Percentiles rank a stretch among this genome's conserved stretches.
Conservation (phyloP, 2,888 invertebrate genomes). For the Ferdinandea cuprea region DNA sequence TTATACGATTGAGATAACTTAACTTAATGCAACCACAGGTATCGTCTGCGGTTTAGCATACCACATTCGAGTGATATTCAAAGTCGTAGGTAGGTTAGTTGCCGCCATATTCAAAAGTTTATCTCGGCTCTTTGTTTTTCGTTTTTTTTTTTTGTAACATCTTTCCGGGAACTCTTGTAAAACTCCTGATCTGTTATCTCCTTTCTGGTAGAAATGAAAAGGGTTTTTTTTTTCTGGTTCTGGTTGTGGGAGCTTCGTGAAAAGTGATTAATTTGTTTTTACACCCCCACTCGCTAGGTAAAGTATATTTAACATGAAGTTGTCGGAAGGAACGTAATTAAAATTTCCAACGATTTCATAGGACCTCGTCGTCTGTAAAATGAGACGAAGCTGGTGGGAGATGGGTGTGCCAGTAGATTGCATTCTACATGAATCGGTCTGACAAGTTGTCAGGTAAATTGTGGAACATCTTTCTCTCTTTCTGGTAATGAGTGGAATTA, state of each 20-base stretch:
- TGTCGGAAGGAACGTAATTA: slow-evolving; percentile 42
- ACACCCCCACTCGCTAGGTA: slow-evolving; percentile 17
- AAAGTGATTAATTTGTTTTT: slow-evolving; percentile 49
- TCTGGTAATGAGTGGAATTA: slow-evolving; percentile 38
- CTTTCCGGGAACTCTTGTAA: neutral
- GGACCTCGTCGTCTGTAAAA: slow-evolving; percentile 13
- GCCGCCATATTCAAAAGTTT: slow-evolving; percentile 12
- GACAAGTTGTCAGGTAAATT: slow-evolving; percentile 41
- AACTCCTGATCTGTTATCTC: slow-evolving; percentile 44
- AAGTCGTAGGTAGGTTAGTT: slow-evolving; percentile 4
- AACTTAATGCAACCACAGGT: slow-evolving; percentile 10
- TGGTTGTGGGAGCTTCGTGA: neutral
- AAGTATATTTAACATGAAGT: slow-evolving; percentile 34
- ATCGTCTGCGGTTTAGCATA: neutral
- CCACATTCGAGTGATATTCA: slow-evolving; percentile 8
- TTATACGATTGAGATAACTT: slow-evolving; percentile 7
- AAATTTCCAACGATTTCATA: slow-evolving; percentile 38
- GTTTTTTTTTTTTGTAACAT: neutral
- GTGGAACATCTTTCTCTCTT: slow-evolving; percentile 36
- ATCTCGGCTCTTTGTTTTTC: too few relatives aligned
- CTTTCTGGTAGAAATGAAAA: slow-evolving; percentile 4
- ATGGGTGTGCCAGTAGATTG: neutral
- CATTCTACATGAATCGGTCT: slow-evolving; percentile 36
- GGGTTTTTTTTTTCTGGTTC: slow-evolving; percentile 1
- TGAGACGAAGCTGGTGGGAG: neutral